Conservation (phyloP, 2,888 invertebrate species). For the Nephrotoma flavescens region DNA sequence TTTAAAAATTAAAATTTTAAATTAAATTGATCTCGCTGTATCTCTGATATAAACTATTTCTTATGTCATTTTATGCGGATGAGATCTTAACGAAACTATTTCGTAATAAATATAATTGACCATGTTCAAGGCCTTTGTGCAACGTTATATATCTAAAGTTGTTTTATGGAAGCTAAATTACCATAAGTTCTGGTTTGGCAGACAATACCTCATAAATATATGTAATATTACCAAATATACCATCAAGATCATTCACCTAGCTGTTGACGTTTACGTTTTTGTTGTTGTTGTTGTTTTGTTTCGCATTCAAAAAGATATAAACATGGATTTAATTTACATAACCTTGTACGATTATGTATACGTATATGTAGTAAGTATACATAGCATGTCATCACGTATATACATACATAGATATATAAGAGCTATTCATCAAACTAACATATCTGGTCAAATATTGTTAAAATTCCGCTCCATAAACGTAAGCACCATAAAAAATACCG, state of each 20-base stretch:
- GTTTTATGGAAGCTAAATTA: not conserved
- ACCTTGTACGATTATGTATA: not conserved
- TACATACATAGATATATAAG: not conserved
- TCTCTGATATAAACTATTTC: not conserved
- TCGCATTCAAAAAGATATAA: not conserved
- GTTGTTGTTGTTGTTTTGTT: not conserved
- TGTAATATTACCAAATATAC: not conserved
- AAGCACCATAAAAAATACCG: not conserved
- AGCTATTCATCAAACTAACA: not conserved
- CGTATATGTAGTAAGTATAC: not conserved
- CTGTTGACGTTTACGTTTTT: not conserved
- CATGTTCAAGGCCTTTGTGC: not conserved
- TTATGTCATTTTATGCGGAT: not conserved
- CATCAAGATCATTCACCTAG: not conserved
- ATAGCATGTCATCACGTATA: not conserved
- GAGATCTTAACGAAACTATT: not conserved
- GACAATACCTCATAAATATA: not conserved
- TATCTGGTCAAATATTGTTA: not conserved
- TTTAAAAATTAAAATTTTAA: not conserved
- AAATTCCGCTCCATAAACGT: not conserved
- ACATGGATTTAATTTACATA: not conserved
- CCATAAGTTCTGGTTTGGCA: not conserved
- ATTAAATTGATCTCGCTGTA: not conserved
- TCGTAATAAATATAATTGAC: not conserved
- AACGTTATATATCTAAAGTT: not conserved